Percentiles rank a stretch among this genome's conserved stretches.
These are phyloP conservation scores for Decapterus maruadsi DNA, from an alignment of 2,797 vertebrate species.

Conservation along the genomic window DNA sequence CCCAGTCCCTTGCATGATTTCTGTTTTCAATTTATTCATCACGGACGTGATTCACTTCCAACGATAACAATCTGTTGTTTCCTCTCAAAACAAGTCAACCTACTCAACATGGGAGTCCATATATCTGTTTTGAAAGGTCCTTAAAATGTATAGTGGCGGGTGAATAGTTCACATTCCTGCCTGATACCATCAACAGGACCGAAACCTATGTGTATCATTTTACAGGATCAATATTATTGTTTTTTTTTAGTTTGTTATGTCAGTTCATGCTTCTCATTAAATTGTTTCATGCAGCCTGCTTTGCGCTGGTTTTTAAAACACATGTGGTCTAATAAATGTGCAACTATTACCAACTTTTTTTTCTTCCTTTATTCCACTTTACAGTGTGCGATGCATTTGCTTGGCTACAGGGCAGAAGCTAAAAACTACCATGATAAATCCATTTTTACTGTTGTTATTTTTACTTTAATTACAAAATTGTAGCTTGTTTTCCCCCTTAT, in stretches of 20 bases:
- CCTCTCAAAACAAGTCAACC: slow-evolving; percentile 51
- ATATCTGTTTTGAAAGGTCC: slow-evolving; percentile 41
- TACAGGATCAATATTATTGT: slow-evolving; percentile 43
- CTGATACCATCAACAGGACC: slow-evolving; percentile 45
- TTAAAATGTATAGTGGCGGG: slow-evolving; percentile 15
- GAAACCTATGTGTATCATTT: slow-evolving; percentile 40
- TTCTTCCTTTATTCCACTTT: not conserved
- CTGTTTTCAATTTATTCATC: slow-evolving; percentile 56
- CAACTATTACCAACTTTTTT: slow-evolving; percentile 27
- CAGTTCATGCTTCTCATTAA: slow-evolving; percentile 28
- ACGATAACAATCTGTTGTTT: slow-evolving; percentile 52
- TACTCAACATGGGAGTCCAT: slow-evolving; percentile 10
- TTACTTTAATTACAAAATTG: not conserved
- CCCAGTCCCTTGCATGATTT: slow-evolving; percentile 20
- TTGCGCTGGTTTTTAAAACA: slow-evolving; percentile 16
- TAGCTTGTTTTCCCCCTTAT: not conserved
- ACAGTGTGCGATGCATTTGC: slow-evolving; percentile 20
- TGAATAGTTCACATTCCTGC: slow-evolving; percentile 65
- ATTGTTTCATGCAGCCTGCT: slow-evolving; percentile 41
- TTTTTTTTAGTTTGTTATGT: slow-evolving; percentile 35
- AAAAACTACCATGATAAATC: slow-evolving; percentile 7
- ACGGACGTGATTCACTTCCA: slow-evolving; percentile 45
- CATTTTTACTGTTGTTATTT: not conserved
- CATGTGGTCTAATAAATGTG: slow-evolving; percentile 32
- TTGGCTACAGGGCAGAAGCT: not conserved